phyloP scores from a whole-genome alignment of 2,797 vertebrate genomes.

The Paguma larvata region DNA sequence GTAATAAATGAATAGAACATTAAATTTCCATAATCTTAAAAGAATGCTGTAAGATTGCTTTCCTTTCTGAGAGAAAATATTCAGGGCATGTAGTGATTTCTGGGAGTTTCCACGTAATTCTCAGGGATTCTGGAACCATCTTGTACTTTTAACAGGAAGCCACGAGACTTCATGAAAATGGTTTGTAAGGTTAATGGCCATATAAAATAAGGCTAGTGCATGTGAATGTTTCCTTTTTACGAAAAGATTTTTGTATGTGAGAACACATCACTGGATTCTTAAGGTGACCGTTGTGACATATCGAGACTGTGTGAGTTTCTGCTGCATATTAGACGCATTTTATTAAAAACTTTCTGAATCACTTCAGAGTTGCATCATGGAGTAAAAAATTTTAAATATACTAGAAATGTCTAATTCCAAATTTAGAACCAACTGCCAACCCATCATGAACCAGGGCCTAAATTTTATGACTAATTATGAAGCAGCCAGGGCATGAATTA shows the following conservation, averaged over 20 bases:
- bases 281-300: background rate
- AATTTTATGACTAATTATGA: constrained; percentile 5
- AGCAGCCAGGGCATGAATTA: background rate
- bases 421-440: constrained; percentile 1
- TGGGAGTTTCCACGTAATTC: background rate
- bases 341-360: constrained; percentile 42
- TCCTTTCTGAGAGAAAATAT: constrained; percentile 42
- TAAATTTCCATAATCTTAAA: constrained; percentile 10
- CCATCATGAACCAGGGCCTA: background rate
- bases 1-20: background rate
- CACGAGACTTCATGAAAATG: background rate
- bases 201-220: constrained; percentile 2
- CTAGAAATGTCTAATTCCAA: constrained; percentile 9
- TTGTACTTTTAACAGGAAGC: background rate
- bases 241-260: background rate
- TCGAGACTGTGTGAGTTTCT: background rate
- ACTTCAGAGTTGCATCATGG: constrained; percentile 3
- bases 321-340: background rate
- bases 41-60: background rate
- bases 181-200: background rate
- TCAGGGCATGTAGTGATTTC: background rate
- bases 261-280: background rate
- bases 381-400: background rate
- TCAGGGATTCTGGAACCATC: background rate
- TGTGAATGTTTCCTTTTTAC: constrained; percentile 20